Evolutionary conservation across 2,888 invertebrate species (phyloP).

Genomic region (Hirtodrosophila histrioides): DNA sequence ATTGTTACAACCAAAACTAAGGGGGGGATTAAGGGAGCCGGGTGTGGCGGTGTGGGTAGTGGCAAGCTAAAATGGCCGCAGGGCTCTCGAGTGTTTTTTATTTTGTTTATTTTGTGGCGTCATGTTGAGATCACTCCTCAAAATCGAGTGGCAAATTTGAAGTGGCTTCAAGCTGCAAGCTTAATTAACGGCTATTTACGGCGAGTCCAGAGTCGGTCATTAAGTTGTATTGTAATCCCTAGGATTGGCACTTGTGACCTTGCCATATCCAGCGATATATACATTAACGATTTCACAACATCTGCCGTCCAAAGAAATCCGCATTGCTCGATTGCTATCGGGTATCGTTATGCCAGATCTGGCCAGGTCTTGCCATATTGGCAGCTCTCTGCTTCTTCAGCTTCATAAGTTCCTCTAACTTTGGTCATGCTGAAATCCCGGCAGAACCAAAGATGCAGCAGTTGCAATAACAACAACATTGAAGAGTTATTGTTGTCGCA

Average conservation of each 20-base stretch:
- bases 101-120: conserved; percentile 37
- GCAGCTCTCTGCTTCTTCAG: background rate
- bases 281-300: conserved; percentile 26
- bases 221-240: conserved; percentile 44
- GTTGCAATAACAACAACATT: conserved; percentile 19
- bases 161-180: conserved; percentile 29
- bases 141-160: conserved; percentile 17
- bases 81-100: conserved; percentile 10
- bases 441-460: conserved; percentile 48
- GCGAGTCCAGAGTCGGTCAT: conserved; percentile 26
- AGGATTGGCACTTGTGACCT: conserved; percentile 52
- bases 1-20: conserved; percentile 44
- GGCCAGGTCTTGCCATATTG: conserved; percentile 22
- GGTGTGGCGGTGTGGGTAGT: background rate
- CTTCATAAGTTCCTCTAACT: conserved; percentile 25
- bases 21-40: background rate
- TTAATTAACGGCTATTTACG: conserved; percentile 52
- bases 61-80: conserved; percentile 34
- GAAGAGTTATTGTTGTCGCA: conserved; percentile 51
- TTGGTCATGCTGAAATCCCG: conserved; percentile 73
- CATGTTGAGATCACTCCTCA: conserved; percentile 36
- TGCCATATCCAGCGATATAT: conserved; percentile 30
- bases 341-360: conserved; percentile 1
- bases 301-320: conserved; percentile 23
- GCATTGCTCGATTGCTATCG: conserved; percentile 29